Percentiles rank a stretch among this genome's conserved stretches.
phyloP scores from a whole-genome alignment of 2,113 vertebrate genomes.

The Mobula hypostoma region DNA sequence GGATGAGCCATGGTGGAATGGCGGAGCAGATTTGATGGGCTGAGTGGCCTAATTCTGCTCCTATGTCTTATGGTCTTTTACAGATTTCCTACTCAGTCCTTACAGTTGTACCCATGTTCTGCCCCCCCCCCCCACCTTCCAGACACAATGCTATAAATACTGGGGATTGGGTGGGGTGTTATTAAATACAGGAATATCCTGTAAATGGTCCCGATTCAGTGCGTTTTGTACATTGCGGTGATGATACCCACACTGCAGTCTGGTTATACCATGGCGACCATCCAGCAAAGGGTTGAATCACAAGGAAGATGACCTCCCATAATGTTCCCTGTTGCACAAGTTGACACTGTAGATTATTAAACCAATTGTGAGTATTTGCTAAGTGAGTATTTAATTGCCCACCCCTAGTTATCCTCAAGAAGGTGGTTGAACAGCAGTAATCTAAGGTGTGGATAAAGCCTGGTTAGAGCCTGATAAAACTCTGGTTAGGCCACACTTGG shows the following conservation, averaged over 20 bases:
- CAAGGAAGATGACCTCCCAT: no score
- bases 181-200: not conserved
- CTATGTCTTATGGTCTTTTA: no score
- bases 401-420: no score
- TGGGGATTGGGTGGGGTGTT: not conserved
- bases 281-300: not conserved
- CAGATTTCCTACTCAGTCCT: not conserved
- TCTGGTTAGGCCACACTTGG: no score
- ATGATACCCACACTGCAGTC: not conserved
- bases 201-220: not conserved
- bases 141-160: not conserved
- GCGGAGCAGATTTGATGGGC: no score
- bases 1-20: no score
- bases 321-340: not conserved
- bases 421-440: no score
- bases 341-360: not conserved
- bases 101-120: not conserved
- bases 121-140: not conserved
- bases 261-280: not conserved
- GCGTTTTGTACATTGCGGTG: not conserved
- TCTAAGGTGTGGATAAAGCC: no score
- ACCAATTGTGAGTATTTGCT: not conserved
- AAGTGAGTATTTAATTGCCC: no score
- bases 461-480: no score
- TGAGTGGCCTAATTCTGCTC: no score